Percentiles rank a stretch among this genome's conserved stretches.
phyloP scores from a whole-genome alignment of 2,797 vertebrate species.

The Tamandua tetradactyla region DNA sequence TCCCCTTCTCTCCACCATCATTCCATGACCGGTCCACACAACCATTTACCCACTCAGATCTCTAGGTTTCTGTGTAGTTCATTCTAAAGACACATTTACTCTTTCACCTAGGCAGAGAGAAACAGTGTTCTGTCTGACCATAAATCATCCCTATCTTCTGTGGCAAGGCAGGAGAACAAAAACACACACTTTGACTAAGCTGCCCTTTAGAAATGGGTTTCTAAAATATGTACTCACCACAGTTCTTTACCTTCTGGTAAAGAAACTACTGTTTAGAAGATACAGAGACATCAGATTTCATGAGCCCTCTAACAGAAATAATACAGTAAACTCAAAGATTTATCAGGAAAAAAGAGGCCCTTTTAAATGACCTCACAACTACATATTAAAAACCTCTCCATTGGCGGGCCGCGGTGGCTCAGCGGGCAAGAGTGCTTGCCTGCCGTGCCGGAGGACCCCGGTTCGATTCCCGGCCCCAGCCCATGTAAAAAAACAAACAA shows the following conservation, averaged over 20 bases:
- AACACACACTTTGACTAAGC: neutral
- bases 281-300: constrained; percentile 18
- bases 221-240: neutral
- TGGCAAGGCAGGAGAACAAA: neutral
- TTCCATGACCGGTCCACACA: neutral
- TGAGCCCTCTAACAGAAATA: neutral
- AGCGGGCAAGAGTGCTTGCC: no score
- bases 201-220: neutral
- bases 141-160: neutral
- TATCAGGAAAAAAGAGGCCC: neutral
- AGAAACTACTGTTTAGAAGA: constrained; percentile 34
- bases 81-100: neutral
- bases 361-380: neutral
- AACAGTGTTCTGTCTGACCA: neutral
- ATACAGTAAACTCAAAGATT: constrained; percentile 35
- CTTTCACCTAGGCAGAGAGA: constrained; percentile 11
- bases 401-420: no score
- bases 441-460: no score
- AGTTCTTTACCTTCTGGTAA: neutral
- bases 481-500: no score
- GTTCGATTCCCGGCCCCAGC: no score
- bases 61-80: neutral
- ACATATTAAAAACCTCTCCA: neutral
- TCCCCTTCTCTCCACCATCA: neutral
- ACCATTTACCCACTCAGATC: neutral